Evolutionary conservation across 2,113 vertebrate genomes (phyloP).

Genomic region (Onychostoma macrolepis): DNA sequence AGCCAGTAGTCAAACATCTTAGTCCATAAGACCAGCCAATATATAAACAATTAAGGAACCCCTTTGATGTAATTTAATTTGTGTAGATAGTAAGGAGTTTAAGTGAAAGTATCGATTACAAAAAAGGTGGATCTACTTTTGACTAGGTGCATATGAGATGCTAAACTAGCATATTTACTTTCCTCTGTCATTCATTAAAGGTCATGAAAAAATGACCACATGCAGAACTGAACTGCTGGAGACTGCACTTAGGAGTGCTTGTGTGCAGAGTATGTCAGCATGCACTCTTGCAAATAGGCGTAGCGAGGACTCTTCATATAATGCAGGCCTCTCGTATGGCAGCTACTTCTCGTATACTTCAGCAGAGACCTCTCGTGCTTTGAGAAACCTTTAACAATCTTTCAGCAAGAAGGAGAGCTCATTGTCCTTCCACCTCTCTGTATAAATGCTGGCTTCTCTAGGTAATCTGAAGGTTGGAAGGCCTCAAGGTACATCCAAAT

Average conservation of each 20-base stretch:
- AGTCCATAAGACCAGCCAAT: neutral
- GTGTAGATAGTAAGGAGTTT: neutral
- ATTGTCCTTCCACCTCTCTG: neutral
- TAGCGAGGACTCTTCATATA: constrained; percentile 9
- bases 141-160: neutral
- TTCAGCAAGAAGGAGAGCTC: neutral
- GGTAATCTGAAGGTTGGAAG: neutral
- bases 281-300: neutral
- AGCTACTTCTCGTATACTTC: neutral
- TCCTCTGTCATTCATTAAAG: neutral
- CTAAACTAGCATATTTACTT: neutral
- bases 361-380: neutral
- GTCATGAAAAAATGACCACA: neutral
- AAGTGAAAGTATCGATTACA: neutral
- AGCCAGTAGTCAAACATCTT: neutral
- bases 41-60: neutral
- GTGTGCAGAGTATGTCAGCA: neutral
- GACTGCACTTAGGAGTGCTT: neutral
- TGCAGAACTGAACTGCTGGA: neutral
- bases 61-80: neutral
- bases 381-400: neutral
- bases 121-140: neutral
- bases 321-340: neutral
- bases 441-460: neutral
- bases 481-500: neutral